These are phyloP conservation scores for Myotis lucifugus DNA, from an alignment of 2,113 vertebrate species.

Conservation along the genomic window DNA sequence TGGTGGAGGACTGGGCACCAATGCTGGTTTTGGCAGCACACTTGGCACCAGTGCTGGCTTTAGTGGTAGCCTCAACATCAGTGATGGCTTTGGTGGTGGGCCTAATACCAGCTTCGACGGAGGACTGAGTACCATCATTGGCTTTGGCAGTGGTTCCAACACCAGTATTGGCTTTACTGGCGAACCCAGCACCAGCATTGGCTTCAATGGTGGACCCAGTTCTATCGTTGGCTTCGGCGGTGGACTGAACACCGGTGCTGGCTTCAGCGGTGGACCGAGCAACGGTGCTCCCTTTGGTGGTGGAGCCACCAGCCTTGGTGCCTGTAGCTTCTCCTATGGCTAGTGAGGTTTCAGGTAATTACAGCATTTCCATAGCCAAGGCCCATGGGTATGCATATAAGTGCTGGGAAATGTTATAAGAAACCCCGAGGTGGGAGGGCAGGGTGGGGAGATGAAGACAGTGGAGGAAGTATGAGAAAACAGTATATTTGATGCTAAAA, in stretches of 20 bases:
- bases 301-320: constrained; percentile 38
- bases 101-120: constrained; percentile 56
- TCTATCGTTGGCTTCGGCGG: constrained; percentile 49
- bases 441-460: not conserved
- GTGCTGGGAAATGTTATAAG: constrained; percentile 15
- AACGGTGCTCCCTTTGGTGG: constrained; percentile 46
- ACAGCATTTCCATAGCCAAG: not conserved
- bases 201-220: constrained; percentile 58
- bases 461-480: constrained; percentile 36
- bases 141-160: constrained; percentile 65
- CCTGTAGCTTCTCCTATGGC: constrained; percentile 65
- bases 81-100: constrained; percentile 55
- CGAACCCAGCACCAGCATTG: constrained; percentile 34
- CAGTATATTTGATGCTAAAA: constrained; percentile 41
- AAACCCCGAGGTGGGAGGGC: not conserved
- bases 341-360: constrained; percentile 65
- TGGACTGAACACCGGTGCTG: constrained; percentile 35
- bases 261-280: constrained; percentile 30
- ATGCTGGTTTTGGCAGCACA: constrained; percentile 47
- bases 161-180: constrained; percentile 68
- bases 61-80: constrained; percentile 49
- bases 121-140: constrained; percentile 68
- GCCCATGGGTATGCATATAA: not conserved
- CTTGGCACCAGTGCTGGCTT: constrained; percentile 56
- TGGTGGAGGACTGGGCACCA: constrained; percentile 47